Evolutionary conservation across 2,113 vertebrate species (phyloP).

Genomic region (Barbus barbus): DNA sequence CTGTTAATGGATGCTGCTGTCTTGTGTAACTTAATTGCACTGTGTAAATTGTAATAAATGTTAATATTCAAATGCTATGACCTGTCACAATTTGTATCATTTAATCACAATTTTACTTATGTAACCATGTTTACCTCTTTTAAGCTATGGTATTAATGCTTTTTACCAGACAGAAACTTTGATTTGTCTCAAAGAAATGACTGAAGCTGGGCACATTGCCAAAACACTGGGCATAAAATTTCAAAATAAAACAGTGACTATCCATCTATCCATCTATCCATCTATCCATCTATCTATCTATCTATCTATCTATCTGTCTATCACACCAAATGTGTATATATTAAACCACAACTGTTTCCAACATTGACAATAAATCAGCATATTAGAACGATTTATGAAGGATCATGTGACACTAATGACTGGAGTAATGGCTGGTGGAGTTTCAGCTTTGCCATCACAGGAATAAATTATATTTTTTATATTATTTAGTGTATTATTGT

Average conservation of each 20-base stretch:
- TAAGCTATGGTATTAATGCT: constrained; percentile 5
- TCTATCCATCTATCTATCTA: too few species aligned
- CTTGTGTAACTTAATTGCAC: neutral
- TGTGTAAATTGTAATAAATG: constrained; percentile 20
- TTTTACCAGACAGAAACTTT: neutral
- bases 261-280: too few species aligned
- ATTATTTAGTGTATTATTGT: too few species aligned
- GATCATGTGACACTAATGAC: too few species aligned
- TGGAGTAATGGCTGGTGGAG: too few species aligned
- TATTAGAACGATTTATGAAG: too few species aligned
- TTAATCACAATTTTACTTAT: constrained; percentile 5
- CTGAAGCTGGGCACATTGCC: neutral
- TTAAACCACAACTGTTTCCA: too few species aligned
- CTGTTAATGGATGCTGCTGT: neutral
- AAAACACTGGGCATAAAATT: neutral
- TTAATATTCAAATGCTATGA: constrained; percentile 2
- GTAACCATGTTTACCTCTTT: constrained; percentile 21
- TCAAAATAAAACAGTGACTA: neutral
- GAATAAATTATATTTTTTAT: too few species aligned
- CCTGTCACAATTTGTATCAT: neutral
- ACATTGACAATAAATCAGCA: too few species aligned
- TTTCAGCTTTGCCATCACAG: too few species aligned
- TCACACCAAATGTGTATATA: too few species aligned
- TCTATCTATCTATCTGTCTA: too few species aligned
- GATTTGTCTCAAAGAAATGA: neutral